phyloP scores from a whole-genome alignment of 2,797 vertebrate species.

The Tadarida brasiliensis region DNA sequence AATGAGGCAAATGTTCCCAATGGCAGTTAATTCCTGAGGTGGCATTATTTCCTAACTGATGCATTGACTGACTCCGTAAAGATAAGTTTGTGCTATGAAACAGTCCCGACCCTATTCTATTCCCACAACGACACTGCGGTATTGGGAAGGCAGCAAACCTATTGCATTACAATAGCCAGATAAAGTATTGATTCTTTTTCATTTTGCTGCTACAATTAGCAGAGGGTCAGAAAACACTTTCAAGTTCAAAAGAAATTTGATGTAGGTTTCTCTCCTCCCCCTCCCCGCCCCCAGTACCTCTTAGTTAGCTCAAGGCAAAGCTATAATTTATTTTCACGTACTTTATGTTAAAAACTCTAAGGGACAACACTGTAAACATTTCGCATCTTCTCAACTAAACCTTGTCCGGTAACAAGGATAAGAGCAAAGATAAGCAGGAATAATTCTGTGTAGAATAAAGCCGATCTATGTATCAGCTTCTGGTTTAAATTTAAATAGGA shows the following conservation, averaged over 20 bases:
- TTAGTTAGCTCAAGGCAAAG: conserved; percentile 83
- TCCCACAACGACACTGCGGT: conserved; percentile 70
- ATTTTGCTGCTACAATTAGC: conserved; percentile 81
- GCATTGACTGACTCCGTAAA: conserved; percentile 80
- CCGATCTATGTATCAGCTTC: conserved; percentile 70
- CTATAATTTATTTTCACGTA: conserved; percentile 25
- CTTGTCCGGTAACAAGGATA: conserved; percentile 80
- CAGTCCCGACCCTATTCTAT: conserved; percentile 74
- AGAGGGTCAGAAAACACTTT: conserved; percentile 74
- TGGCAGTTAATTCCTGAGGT: conserved; percentile 89
- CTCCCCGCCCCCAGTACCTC: conserved; percentile 72
- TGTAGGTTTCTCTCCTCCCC: conserved; percentile 65
- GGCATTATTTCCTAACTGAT: conserved; percentile 85
- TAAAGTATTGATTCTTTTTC: conserved; percentile 61
- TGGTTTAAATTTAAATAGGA: conserved; percentile 79
- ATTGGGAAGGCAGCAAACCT: conserved; percentile 83
- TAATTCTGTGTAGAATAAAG: conserved; percentile 79
- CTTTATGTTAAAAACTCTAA: conserved; percentile 80
- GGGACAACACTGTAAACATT: conserved; percentile 88
- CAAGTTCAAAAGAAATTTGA: conserved; percentile 73
- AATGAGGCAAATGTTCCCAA: conserved; percentile 77
- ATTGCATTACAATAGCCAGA: conserved; percentile 70
- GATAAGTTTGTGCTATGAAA: conserved; percentile 87
- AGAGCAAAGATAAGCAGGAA: conserved; percentile 84
- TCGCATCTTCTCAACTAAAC: conserved; percentile 78